Evolutionary conservation across 2,797 vertebrate species (phyloP).

Genomic region (Hozukius guyotensis): DNA sequence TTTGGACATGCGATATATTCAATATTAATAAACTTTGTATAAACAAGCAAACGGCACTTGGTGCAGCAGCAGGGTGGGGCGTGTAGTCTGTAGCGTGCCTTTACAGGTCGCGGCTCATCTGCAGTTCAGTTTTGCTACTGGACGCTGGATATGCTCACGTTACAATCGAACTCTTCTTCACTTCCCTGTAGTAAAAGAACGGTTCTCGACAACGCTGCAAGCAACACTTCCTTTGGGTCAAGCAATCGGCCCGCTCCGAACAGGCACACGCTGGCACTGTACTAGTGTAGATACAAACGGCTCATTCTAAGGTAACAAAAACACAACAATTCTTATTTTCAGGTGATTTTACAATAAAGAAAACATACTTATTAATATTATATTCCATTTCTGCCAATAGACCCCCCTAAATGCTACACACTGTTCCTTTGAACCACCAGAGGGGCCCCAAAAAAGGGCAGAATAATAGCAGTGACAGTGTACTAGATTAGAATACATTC

Average conservation of each 20-base stretch:
- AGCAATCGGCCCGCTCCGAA: too few relatives aligned
- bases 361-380: background rate
- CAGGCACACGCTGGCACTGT: background rate
- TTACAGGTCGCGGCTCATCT: too few relatives aligned
- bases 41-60: too few relatives aligned
- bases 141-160: too few relatives aligned
- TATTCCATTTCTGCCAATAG: background rate
- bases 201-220: too few relatives aligned
- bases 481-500: background rate
- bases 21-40: too few relatives aligned
- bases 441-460: background rate
- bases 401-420: background rate
- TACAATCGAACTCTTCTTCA: too few relatives aligned
- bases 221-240: too few relatives aligned
- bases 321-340: background rate
- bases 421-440: background rate
- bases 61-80: too few relatives aligned
- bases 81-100: accelerated
- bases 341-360: background rate
- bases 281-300: background rate
- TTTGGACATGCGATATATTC: too few relatives aligned
- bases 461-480: background rate
- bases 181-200: too few relatives aligned
- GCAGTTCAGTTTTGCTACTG: too few relatives aligned
- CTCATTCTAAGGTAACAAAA: background rate